phyloP scores from a whole-genome alignment of 1,140 invertebrate species.

The Amyelois transitella region DNA sequence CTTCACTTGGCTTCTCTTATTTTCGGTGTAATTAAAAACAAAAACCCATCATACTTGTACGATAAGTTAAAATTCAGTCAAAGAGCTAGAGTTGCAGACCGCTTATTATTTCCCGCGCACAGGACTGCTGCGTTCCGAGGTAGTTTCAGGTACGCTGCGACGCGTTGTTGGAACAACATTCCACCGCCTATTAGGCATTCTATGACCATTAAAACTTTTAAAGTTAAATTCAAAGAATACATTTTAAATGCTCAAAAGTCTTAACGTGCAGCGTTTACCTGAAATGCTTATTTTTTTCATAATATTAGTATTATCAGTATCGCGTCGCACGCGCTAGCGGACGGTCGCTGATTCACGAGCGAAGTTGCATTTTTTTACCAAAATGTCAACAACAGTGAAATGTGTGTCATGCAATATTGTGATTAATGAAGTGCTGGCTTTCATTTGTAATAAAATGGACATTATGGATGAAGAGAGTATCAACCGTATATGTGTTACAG shows the following conservation, averaged over 20 bases:
- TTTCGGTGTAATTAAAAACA: background rate
- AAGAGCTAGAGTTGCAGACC: background rate
- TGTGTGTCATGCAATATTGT: slow-evolving; percentile 5
- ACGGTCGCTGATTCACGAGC: no score
- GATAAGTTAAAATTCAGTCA: background rate
- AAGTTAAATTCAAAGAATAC: no score
- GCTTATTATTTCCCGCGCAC: background rate
- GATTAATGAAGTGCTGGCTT: slow-evolving; percentile 8
- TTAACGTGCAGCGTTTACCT: no score
- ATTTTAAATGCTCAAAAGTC: no score
- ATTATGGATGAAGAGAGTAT: slow-evolving; percentile 8
- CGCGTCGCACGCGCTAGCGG: no score
- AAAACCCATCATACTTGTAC: background rate
- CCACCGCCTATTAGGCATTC: no score
- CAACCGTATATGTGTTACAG: slow-evolving; percentile 1
- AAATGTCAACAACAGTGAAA: slow-evolving; percentile 1
- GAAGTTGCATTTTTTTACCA: no score
- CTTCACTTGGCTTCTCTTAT: background rate
- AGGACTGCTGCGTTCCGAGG: slow-evolving; percentile 2
- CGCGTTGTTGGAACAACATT: slow-evolving; percentile 5
- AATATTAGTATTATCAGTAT: no score
- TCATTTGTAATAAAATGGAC: slow-evolving; percentile 5
- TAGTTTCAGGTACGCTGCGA: background rate
- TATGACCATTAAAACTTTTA: no score
- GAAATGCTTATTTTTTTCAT: no score